Evolutionary conservation across 2,113 vertebrate species (phyloP).

Genomic region (Neodon shergylaensis): DNA sequence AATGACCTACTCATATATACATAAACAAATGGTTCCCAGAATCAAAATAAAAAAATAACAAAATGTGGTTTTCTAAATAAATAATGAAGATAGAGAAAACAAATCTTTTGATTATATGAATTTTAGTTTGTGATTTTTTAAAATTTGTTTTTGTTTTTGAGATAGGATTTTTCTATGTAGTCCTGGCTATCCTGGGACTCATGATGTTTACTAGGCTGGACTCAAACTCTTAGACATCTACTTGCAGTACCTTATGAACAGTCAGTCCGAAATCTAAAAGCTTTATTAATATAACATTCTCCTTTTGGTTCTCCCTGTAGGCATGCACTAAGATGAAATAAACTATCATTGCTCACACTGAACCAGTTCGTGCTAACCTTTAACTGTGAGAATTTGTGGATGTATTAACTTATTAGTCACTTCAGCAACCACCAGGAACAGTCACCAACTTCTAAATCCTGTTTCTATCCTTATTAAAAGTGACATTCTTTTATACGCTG

Average conservation of each 20-base stretch:
- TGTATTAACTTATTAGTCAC: not conserved
- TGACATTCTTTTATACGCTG: constrained; percentile 1
- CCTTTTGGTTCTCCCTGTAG: not conserved
- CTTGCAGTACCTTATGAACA: not conserved
- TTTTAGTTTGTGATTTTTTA: not conserved
- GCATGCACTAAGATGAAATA: not conserved
- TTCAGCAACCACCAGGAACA: not conserved
- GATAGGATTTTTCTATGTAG: not conserved
- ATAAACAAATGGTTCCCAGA: not conserved
- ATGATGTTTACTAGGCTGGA: not conserved
- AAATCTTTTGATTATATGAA: not conserved
- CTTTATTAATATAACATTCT: not conserved
- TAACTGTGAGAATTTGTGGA: not conserved
- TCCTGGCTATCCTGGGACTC: not conserved
- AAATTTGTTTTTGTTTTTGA: not conserved
- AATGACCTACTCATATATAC: not conserved
- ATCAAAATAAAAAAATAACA: constrained; percentile 2
- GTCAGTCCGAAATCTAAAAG: not conserved
- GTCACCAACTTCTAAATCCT: not conserved
- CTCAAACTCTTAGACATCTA: not conserved
- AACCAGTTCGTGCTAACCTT: not conserved
- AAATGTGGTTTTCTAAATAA: not conserved
- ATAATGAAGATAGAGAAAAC: not conserved
- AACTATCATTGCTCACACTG: not conserved
- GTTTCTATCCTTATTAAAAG: constrained; percentile 16